A percentile compares a stretch with the other conserved stretches of the same genome.
Evolutionary conservation across 2,797 vertebrate genomes (phyloP).

Genomic region (Spheniscus humboldti): DNA sequence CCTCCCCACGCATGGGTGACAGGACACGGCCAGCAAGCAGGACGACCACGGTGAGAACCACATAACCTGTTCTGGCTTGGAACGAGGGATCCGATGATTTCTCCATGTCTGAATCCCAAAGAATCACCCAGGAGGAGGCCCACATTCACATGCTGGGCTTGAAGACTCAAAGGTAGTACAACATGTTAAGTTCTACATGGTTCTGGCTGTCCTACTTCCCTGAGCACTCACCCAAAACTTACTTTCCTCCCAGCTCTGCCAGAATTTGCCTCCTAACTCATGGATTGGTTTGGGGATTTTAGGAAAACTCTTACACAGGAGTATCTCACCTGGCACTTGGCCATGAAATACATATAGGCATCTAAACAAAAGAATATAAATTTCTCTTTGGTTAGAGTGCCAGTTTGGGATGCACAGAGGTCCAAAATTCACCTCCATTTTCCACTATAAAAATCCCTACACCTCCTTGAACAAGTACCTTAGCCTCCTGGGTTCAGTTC

Average conservation of each 20-base stretch:
- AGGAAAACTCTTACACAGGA: background rate
- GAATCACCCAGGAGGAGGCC: background rate
- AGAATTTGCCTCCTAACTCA: background rate
- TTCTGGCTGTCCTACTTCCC: background rate
- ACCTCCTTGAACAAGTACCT: background rate
- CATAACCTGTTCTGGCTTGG: background rate
- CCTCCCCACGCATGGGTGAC: accelerated
- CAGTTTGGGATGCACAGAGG: background rate
- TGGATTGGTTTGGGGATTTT: background rate
- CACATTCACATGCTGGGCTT: background rate
- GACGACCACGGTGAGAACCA: background rate
- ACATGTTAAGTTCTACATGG: accelerated
- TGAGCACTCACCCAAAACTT: background rate
- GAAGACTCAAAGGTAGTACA: background rate
- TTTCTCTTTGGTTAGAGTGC: background rate
- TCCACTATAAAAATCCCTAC: background rate
- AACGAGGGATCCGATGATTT: accelerated
- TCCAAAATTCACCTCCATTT: background rate
- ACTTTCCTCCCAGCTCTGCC: background rate
- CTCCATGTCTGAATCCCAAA: background rate
- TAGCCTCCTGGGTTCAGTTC: background rate
- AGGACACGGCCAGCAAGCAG: accelerated
- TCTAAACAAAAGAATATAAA: background rate
- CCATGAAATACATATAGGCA: background rate
- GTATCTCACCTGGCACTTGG: background rate